Base-by-base conservation (phyloP, 2,888 invertebrate genomes). In the Temnothorax unifasciatus region DNA sequence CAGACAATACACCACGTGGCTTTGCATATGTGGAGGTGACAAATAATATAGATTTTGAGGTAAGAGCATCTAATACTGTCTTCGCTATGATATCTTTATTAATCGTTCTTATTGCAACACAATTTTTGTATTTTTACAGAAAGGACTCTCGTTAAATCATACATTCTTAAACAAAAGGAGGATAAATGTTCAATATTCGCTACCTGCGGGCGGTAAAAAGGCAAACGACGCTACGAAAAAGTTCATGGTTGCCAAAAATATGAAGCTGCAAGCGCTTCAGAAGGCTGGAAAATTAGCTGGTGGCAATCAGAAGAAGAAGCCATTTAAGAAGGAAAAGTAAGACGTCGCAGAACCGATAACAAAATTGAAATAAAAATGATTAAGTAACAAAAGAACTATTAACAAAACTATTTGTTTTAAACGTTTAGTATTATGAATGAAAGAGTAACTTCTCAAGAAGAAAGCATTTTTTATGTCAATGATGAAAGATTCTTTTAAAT, bases 21-120 rank as follows among this genome's bases (percentile, higher is more conserved):
- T 95, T 95, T 91, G 95, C 94, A 15, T 95, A 95, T 88, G 92
- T 96, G 9, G 95, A 96, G 92, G 83, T 96, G 11, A 87, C 90
- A 2, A 93, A 95, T 87, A 94, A 93, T 79, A 89, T 89, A 64
- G 92, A 95, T 81, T 95, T 95, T 88, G 94, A 95, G 95, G 95
- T 95, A 86, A 75, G 29, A 50, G 44, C 6, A 74, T 74, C n/a
- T 69, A 18, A 59, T 29, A 52, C 15, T 34, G 25, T 44, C 15
- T 81, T 81, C 64, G 54, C 54, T 25, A 9, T 13, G 54, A 52
- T 83, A 50, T n/a, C 9, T 57, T 64, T 54, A 25, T 77, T 38
- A 18, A 13, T n/a, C 5, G 18, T 2, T 9, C 15, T 79, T 29
- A 69, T 57, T 57, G 21, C 44, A 29, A 18, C 25, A 25, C 15